Percentiles rank a stretch among this genome's conserved stretches.
phyloP scores from a whole-genome alignment of 2,797 vertebrate genomes.

The Characodon lateralis region DNA sequence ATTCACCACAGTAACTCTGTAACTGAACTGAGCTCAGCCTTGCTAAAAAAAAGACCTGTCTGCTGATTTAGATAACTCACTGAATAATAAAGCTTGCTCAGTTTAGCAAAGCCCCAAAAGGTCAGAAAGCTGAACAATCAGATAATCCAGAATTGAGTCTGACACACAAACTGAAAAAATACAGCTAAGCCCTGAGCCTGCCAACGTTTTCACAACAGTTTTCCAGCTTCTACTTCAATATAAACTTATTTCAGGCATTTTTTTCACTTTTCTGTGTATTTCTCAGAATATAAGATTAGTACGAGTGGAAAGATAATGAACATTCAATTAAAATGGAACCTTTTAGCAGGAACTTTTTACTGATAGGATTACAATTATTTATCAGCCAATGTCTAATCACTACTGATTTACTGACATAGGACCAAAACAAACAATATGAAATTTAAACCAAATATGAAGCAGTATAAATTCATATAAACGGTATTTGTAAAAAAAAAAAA shows the following conservation, averaged over 20 bases:
- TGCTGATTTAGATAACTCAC: constrained; percentile 42
- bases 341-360: too few species aligned
- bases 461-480: too few species aligned
- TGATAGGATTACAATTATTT: too few species aligned
- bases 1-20: constrained; percentile 50
- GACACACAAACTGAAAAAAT: constrained; percentile 27
- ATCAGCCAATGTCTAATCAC: too few species aligned
- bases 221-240: not conserved
- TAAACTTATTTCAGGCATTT: not conserved
- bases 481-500: too few species aligned
- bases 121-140: constrained; percentile 62
- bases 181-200: not conserved
- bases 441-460: too few species aligned
- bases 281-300: too few species aligned
- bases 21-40: constrained; percentile 41
- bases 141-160: constrained; percentile 22
- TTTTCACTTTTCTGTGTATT: too few species aligned
- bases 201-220: not conserved
- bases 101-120: constrained; percentile 51
- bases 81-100: constrained; percentile 60
- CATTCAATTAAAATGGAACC: too few species aligned
- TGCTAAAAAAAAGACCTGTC: constrained; percentile 27
- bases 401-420: too few species aligned
- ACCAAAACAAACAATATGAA: too few species aligned
- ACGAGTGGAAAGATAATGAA: too few species aligned